Evolutionary conservation across 2,113 vertebrate genomes (phyloP), one percentile per base, ranked within the genome.

Genomic region (Sorex fumeus): DNA sequence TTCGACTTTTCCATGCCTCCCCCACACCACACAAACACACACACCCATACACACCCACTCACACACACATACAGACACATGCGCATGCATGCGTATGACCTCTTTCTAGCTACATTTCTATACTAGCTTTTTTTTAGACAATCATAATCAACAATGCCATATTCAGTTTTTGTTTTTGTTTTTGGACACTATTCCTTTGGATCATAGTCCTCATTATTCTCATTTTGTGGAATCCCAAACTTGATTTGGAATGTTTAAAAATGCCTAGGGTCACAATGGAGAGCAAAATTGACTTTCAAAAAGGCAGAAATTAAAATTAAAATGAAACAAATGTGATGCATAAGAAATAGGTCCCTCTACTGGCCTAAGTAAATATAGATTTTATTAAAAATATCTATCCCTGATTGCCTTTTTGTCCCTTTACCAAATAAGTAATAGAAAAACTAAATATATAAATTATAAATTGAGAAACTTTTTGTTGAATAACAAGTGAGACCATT

Each of bases 291-390:
- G 2, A 92, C 13, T 67, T 83, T 3, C 23, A 93, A 74, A 91
- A 6, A 79, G 11, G 8, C 12, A 64, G 32, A 91, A 78, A 32
- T 72, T 0, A 45, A 40, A 88, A 66, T 66, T 1, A 16, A 13
- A 45, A 45, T 19, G 76, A 87, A 34, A 66, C 3, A 47, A 47
- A 40, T 45, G 10, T 66, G 28, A 28, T 66, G 27, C 1, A 19
- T 95, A 71, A 94, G 25, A 94, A 88, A 92, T 90, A 70, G n/a
- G 27, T 90, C 75, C 75, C 60, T 93, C 71, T 95, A 83, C 72
- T 92, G 43, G 30, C 91, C 7, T 25, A 88, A 75, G 50, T 70
- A 93, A 93, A 86, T 78, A 69, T 40, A 60, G n/a, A 62, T 78
- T 90, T 90, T 72, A 53, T 72, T 90, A 50, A 86, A 75, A 69